Evolutionary conservation across 2,113 vertebrate genomes (phyloP), one percentile per base, ranked within the genome.

Genomic region (Paraplagusia blochii): DNA sequence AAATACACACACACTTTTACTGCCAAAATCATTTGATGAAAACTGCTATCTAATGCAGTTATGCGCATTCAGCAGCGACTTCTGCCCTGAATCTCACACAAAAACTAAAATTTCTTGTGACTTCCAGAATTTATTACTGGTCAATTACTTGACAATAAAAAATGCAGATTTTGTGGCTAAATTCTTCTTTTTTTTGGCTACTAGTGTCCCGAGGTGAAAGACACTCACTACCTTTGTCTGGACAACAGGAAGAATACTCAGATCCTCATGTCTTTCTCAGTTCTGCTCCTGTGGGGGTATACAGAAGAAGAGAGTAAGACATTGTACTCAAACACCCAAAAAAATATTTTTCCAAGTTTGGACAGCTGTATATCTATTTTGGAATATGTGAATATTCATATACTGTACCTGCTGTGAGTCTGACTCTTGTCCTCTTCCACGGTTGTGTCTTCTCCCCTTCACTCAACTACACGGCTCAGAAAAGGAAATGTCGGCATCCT

Each of bases 191-290:
- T 46, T 79, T 44, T 77, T 36, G 42, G 29, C 56, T 18, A 14
- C 14, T 15, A 98, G 95, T 82, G 70, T 70, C 59, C 78, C 74
- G 88, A 89, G 33, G 91, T 93, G 1, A 83, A 56, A 60, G 76
- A 85, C 44, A 79, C 72, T 56, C 88, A 94, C 84, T 94, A 93
- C 74, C 85, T 98, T 35, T 91, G 85, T 74, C 92, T 95, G 82
- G 96, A 98, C 75, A 94, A 87, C 66, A 61, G 92, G 68, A 90
- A 81, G 51, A 90, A 93, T 34, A 82, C 77, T 53, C 89, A 94
- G 84, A 92, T 98, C 11, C 85, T 97, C 71, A 85, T 98, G 82
- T 90, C 90, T 52, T 94, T 95, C 82, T 98, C 95, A 76, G 90
- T 90, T 6, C 69, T 97, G 72, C 85, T 93, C 8, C 79, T 36